Evolutionary conservation across 92 coral and sea anemone species (phyloP), one percentile per base, ranked within the genome.

Genomic region (Zoanthus sansibaricus): DNA sequence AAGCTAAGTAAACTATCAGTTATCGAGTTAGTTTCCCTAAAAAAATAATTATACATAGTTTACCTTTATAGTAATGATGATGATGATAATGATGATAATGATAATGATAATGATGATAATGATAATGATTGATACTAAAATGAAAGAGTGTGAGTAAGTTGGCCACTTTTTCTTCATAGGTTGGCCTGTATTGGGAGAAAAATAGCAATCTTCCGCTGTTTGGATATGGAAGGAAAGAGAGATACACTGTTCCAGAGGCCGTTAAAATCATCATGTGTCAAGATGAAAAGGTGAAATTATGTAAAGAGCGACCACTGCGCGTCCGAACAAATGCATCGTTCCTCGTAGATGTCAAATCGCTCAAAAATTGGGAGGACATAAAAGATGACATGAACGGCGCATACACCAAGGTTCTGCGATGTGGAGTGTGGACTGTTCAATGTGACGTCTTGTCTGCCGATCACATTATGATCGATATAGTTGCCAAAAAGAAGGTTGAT

Each of bases 321-420:
- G 91, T 91, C 10, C 83, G 91, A 10, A 84, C 64, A 68, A 91
- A 91, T 72, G 89, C 89, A 42, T 88, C 88, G n/a, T 91, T 91
- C 71, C 7, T 76, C 7, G 42, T 91, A 64, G 88, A 83, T 15
- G 69, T 68, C 5, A 64, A 48, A 72, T 77, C 88, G 5, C 82
- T 80, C 17, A 69, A 75, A 51, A 71, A 90, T 83, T 90, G 93
- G 93, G 93, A 90, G 37, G 93, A 90, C 55, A 82, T 90, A 54
- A 90, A 90, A 25, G 92, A 90, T 74, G 92, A 90, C 64, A 90
- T 90, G 90, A 86, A 87, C 70, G 91, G 93, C 47, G 80, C 89
- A 10, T 91, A 82, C 82, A 87, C 93, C 16, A 91, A 82, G 76
- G 17, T 82, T 30, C 42, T 91, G 8, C 87, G 88, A 78, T 90